Evolutionary conservation across 2,888 invertebrate species (phyloP).

Genomic region (Lordiphosa andalusiaca): DNA sequence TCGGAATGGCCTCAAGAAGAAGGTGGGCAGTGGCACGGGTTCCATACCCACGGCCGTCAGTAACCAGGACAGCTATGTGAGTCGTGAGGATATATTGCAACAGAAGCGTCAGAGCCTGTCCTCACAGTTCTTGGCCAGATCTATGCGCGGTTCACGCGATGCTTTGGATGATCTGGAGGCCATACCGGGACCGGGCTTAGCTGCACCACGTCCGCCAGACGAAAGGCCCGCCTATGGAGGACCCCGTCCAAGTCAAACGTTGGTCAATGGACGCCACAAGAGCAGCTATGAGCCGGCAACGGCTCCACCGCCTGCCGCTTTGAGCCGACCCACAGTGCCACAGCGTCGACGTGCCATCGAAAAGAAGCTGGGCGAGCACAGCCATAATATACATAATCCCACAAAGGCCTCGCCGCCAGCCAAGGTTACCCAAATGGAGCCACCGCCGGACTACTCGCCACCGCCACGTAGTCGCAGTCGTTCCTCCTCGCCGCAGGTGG

Average conservation of each 20-base stretch:
- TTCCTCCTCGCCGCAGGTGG: slow-evolving; percentile 77
- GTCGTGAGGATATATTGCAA: slow-evolving; percentile 79
- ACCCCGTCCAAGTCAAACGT: neutral
- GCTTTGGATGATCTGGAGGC: slow-evolving; percentile 77
- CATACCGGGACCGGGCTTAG: slow-evolving; percentile 60
- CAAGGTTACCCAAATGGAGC: slow-evolving; percentile 80
- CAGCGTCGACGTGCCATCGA: slow-evolving; percentile 84
- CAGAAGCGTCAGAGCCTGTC: slow-evolving; percentile 78
- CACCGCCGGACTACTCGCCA: slow-evolving; percentile 87
- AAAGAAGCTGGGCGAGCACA: slow-evolving; percentile 81
- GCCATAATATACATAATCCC: slow-evolving; percentile 9
- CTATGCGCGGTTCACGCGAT: slow-evolving; percentile 77
- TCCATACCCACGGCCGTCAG: slow-evolving; percentile 11
- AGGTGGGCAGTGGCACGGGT: slow-evolving; percentile 2
- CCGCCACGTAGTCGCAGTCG: slow-evolving; percentile 81
- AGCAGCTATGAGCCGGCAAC: slow-evolving; percentile 48
- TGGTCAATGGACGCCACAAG: slow-evolving; percentile 25
- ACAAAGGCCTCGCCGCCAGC: slow-evolving; percentile 19
- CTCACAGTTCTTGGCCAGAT: slow-evolving; percentile 76
- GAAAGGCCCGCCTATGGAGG: slow-evolving; percentile 44
- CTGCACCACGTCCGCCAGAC: slow-evolving; percentile 22
- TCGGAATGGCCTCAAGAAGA: slow-evolving; percentile 76
- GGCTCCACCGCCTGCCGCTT: slow-evolving; percentile 12
- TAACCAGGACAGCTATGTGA: slow-evolving; percentile 68
- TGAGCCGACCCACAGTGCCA: slow-evolving; percentile 83